These are phyloP conservation scores for Chelon auratus DNA, from an alignment of 2,797 vertebrate genomes.

Conservation along the genomic window DNA sequence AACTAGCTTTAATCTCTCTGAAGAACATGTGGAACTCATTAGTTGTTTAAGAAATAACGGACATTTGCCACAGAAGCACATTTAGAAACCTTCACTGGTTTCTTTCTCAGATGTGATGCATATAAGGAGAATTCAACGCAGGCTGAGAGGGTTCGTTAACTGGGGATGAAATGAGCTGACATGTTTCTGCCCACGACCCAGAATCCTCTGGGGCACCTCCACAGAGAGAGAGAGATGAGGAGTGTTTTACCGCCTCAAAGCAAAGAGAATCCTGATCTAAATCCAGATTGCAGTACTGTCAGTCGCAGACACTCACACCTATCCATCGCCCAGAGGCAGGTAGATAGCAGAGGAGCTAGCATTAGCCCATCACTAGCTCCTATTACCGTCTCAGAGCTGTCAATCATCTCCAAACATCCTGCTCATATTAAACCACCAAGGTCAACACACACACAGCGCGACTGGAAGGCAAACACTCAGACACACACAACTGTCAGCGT, in stretches of 20 bases:
- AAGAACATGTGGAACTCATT: too few relatives aligned
- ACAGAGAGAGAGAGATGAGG: not conserved
- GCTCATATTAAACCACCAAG: not conserved
- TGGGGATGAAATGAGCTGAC: too few relatives aligned
- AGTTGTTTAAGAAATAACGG: too few relatives aligned
- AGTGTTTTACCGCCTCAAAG: not conserved
- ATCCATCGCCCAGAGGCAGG: slow-evolving; percentile 17
- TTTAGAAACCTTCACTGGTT: too few relatives aligned
- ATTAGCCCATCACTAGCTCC: slow-evolving; percentile 8
- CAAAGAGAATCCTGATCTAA: slow-evolving; percentile 26
- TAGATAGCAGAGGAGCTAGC: slow-evolving; percentile 23
- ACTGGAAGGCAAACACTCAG: too few relatives aligned
- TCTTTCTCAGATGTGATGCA: too few relatives aligned
- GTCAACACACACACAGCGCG: slow-evolving; percentile 3
- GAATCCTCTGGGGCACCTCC: not conserved
- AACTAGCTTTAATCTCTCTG: too few relatives aligned
- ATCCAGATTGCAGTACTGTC: slow-evolving; percentile 19
- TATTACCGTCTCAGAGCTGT: slow-evolving; percentile 41
- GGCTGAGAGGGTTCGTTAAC: too few relatives aligned
- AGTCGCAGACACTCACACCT: not conserved
- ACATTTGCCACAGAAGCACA: too few relatives aligned
- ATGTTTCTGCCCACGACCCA: too few relatives aligned
- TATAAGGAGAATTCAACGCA: too few relatives aligned
- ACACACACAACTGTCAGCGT: too few relatives aligned
- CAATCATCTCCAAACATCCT: slow-evolving; percentile 41